Base-by-base conservation (phyloP, 2,113 vertebrate genomes). In the Picathartes gymnocephalus region DNA sequence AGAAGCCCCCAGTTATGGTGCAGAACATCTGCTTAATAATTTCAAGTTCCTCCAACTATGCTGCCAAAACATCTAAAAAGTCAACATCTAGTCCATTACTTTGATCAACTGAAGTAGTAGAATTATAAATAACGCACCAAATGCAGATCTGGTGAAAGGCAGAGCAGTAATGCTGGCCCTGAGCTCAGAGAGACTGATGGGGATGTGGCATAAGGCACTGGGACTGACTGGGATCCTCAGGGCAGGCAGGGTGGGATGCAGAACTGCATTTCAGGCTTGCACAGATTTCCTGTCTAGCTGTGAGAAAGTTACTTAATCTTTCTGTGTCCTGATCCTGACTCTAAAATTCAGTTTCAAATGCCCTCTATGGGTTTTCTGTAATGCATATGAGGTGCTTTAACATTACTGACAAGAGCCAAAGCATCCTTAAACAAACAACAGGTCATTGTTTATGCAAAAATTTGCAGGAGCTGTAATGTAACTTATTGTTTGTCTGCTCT, bases 21-120 rank as follows among this genome's bases (percentile, higher is more conserved):
- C 56, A 92, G 95, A 96, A 97, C 95, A 97, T 98, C 97, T 98
- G 97, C 93, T 97, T 95, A 97, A 95, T 94, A 94, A 98, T 97
- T 97, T 95, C 91, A 71, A 89, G 82, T 91, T 95, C 77, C 66
- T 90, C 74, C 80, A 90, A 23, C 85, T 81, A 9, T 77, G 89
- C 64, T 96, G 95, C 95, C 94, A 95, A 57, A 95, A 62, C n/a
- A 72, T 79, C 77, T 78, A 56, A 82, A 84, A 91, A 92, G 50
- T 95, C 71, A 86, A 30, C 93, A 74, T 95, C 76, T 45, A 71
- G 53, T 72, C 76, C 50, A 40, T 88, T 40, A 35, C 82, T 94
- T 84, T 94, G 93, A 95, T 93, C 93, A 79, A 2, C 13, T 71
- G 65, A 74, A 81, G 79, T 56, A 86, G 70, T 73, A 73, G 73